Evolutionary conservation across 2,888 invertebrate genomes (phyloP), one percentile per base, ranked within the genome.

Genomic region (Agrochola lychnidis): DNA sequence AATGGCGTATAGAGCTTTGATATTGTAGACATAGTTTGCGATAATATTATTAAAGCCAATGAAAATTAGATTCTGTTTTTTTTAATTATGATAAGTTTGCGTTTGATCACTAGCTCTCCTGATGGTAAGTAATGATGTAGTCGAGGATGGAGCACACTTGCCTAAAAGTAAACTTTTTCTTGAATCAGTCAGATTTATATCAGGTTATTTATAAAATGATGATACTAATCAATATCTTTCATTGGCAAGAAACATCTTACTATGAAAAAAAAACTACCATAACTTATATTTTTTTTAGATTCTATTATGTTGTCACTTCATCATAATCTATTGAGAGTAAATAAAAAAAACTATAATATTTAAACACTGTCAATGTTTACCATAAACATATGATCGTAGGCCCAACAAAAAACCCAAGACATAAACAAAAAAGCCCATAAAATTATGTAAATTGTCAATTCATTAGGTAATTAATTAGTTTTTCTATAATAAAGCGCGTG

Each of bases 1-100:
- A 94, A 94, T 93, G 91, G 92, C 89, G 79, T 87, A 78, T 88
- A 92, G 92, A 89, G 67, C 51, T 73, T 71, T 4, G 30, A 19
- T 85, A 12, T 2, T 42, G 7, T 82, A 93, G 93, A 92, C 51
- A 6, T 74, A 88, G 12, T 36, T 30, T 4, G 0, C 1, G 6
- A 1, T 22, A 36, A 53, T 12, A 25, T 45, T 3, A 4, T 63
- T 9, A 9, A 25, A 14, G 5, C 9, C 45, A 9, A 14, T 12
- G n/a, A 25, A 42, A 12, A 45, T 42, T 69, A n/a, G 14, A 22
- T 57, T 53, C 10, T 12, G 30, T 9, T n/a, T 56, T 25, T 57
- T 57, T 25, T 36, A 36, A 12, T 36, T 61, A 2, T 25, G 6
- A 1, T 14, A 30, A 30, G 30, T 30, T 53, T 51, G 16, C 1